Percentiles rank a stretch among this genome's conserved stretches.
These are phyloP conservation scores for Formica exsecta DNA, from an alignment of 1,140 invertebrate genomes.

Conservation along the genomic window DNA sequence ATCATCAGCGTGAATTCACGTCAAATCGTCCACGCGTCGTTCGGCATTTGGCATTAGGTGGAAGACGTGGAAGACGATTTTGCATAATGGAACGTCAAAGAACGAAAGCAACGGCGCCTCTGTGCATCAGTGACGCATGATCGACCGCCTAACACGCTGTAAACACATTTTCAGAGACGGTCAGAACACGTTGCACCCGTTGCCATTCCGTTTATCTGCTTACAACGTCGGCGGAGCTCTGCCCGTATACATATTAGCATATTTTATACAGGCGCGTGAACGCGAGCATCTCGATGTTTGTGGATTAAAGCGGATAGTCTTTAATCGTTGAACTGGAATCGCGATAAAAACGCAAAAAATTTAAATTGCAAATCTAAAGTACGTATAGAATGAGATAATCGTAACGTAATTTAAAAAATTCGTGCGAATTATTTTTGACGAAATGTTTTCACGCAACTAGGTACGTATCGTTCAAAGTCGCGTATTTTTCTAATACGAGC, in stretches of 20 bases:
- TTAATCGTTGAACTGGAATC: not conserved
- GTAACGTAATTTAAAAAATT: not conserved
- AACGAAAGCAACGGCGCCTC: constrained; percentile 68
- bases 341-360: not conserved
- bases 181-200: constrained; percentile 66
- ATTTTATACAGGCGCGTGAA: constrained; percentile 37
- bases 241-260: constrained; percentile 49
- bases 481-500: too few relatives aligned
- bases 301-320: constrained; percentile 33
- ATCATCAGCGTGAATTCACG: constrained; percentile 71
- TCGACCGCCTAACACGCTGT: constrained; percentile 75
- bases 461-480: too few relatives aligned
- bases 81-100: constrained; percentile 80
- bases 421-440: not conserved
- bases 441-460: not conserved
- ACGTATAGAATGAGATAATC: not conserved
- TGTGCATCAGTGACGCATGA: constrained; percentile 74
- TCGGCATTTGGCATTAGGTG: constrained; percentile 67
- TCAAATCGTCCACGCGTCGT: constrained; percentile 77
- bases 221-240: constrained; percentile 54
- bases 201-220: constrained; percentile 72
- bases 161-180: constrained; percentile 76
- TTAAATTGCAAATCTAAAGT: not conserved
- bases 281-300: not conserved
- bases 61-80: constrained; percentile 73